phyloP scores from a whole-genome alignment of 2,113 vertebrate species.

The Bos javanicus region DNA sequence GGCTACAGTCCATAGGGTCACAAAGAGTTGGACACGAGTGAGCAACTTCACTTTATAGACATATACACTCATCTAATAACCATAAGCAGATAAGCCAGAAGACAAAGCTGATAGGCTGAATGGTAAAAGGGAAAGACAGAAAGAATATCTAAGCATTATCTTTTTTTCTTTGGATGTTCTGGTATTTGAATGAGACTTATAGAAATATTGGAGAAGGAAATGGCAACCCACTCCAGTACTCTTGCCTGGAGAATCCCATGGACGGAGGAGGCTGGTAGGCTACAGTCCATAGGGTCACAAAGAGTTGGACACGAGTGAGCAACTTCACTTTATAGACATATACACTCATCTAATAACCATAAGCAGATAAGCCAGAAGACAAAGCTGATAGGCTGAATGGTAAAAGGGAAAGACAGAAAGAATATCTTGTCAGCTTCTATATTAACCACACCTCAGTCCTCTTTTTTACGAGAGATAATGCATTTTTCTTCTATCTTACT shows the following conservation, averaged over 20 bases:
- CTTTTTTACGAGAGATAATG: neutral
- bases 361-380: neutral
- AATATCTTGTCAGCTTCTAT: neutral
- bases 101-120: neutral
- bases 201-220: neutral
- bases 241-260: neutral
- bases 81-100: neutral
- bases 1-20: neutral
- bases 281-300: neutral
- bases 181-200: neutral
- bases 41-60: neutral
- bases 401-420: neutral
- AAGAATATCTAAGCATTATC: neutral
- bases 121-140: neutral
- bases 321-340: neutral
- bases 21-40: accelerated
- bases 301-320: accelerated
- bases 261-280: neutral
- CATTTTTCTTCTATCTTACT: neutral
- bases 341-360: neutral
- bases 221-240: neutral
- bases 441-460: neutral
- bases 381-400: neutral
- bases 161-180: neutral
- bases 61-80: neutral